Evolutionary conservation across 1,140 invertebrate genomes (phyloP), one percentile per base, ranked within the genome.

Genomic region (Procambarus clarkii): DNA sequence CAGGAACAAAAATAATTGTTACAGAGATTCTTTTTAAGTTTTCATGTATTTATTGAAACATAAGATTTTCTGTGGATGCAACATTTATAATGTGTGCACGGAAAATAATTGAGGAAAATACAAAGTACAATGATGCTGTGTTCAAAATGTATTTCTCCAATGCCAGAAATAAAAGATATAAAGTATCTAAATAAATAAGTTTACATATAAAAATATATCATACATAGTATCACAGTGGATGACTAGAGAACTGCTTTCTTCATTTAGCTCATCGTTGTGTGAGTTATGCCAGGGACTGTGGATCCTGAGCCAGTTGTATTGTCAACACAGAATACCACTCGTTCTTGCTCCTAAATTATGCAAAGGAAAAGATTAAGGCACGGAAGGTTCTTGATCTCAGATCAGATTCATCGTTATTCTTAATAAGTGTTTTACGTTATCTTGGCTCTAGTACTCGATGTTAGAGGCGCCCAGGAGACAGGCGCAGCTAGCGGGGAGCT

Each of bases 401-500:
- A 4, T 64, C 2, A 15, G 60, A 64, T 64, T 64, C 11, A 15
- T 64, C 15, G 3, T 64, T 64, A 13, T 79, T 48, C n/a, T 54
- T 7, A 8, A 0, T 5, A n/a, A n/a, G n/a, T n/a, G n/a, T n/a
- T n/a, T n/a, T n/a, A n/a, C n/a, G n/a, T n/a, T n/a, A n/a, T 24
- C 44, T 13, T 82, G 64, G 79, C 24, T 13, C 83, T 83, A 89
- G 64, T 89, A 79, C 46, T 89, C 79, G 79, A 89, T 71, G 79
- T 79, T 89, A 46, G 24, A 89, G 60, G 87, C 87, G n/a, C 87
- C 87, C 11, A 89, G 80, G 3, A 89, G 87, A 64, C 93, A 94
- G 74, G 91, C 92, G 69, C 93, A 94, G 82, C 92, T 92, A 71
- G 93, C 92, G 46, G 93, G 93, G 45, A 94, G 81, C 86, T 93